Evolutionary conservation across 2,797 vertebrate species (phyloP).

Genomic region (Champsocephalus esox): DNA sequence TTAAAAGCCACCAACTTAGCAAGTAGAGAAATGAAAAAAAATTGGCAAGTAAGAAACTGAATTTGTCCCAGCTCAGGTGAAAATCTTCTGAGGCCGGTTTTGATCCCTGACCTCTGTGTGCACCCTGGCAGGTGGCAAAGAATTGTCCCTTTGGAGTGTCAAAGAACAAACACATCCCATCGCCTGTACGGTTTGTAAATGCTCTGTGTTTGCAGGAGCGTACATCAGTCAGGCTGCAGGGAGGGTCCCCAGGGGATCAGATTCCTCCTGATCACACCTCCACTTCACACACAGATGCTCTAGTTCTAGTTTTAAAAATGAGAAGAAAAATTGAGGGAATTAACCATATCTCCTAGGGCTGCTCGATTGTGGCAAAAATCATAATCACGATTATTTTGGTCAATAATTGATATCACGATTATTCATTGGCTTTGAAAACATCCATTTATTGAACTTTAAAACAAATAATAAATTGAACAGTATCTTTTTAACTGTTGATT

Average conservation of each 20-base stretch:
- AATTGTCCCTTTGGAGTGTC: slow-evolving; percentile 16
- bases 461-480: no score
- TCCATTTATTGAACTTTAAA: no score
- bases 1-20: no score
- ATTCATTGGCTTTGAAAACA: no score
- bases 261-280: slow-evolving; percentile 46
- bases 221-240: slow-evolving; percentile 43
- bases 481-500: no score
- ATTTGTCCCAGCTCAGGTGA: not conserved
- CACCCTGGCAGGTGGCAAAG: not conserved
- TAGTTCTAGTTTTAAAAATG: slow-evolving; percentile 22
- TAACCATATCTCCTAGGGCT: slow-evolving; percentile 11
- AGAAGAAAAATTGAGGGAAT: slow-evolving; percentile 25
- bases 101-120: slow-evolving; percentile 33
- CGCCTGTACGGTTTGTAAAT: slow-evolving; percentile 20
- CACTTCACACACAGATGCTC: slow-evolving; percentile 16
- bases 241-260: slow-evolving; percentile 34
- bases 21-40: not conserved
- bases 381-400: no score
- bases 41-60: not conserved
- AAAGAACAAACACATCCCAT: slow-evolving; percentile 2
- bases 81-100: slow-evolving; percentile 9
- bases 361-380: no score
- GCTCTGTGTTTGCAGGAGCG: slow-evolving; percentile 22
- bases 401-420: no score